Percentiles rank a stretch among this genome's conserved stretches.
Conservation (phyloP, 2,113 vertebrate genomes). For the Trochalopteron elliotii region DNA sequence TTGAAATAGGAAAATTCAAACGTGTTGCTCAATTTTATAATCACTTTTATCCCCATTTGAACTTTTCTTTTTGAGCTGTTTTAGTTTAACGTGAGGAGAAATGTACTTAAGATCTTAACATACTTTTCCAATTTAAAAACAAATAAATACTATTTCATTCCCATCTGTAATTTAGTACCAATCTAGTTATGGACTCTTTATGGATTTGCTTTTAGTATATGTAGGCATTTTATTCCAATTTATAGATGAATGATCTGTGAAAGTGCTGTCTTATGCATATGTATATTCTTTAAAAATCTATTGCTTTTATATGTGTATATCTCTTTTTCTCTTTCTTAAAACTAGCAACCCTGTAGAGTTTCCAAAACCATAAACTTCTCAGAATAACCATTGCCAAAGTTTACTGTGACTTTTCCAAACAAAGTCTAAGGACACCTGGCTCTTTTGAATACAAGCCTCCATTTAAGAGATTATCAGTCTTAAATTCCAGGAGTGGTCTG, state of each 20-base stretch:
- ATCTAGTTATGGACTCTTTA: background rate
- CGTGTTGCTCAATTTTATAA: background rate
- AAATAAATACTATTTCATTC: background rate
- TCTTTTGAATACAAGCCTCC: background rate
- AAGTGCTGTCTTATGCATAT: slow-evolving; percentile 9
- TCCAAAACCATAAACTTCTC: background rate
- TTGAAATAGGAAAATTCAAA: background rate
- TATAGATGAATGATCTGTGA: background rate
- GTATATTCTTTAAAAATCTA: background rate
- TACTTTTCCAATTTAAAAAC: background rate
- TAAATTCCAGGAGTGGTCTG: background rate
- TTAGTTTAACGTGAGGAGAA: background rate
- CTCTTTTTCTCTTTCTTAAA: background rate
- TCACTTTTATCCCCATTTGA: background rate
- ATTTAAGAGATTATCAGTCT: background rate
- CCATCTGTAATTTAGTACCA: background rate
- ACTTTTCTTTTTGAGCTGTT: background rate
- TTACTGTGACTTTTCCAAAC: background rate
- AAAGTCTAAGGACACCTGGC: background rate
- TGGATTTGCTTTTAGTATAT: background rate
- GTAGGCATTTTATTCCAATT: background rate
- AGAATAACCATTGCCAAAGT: background rate
- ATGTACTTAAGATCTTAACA: background rate
- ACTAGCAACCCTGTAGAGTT: background rate
- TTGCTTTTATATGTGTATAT: background rate